Evolutionary conservation across 37 sponge, comb jelly and placozoan genomes (phyloP), one percentile per base, ranked within the genome.

Genomic region (Axinella damicornis): DNA sequence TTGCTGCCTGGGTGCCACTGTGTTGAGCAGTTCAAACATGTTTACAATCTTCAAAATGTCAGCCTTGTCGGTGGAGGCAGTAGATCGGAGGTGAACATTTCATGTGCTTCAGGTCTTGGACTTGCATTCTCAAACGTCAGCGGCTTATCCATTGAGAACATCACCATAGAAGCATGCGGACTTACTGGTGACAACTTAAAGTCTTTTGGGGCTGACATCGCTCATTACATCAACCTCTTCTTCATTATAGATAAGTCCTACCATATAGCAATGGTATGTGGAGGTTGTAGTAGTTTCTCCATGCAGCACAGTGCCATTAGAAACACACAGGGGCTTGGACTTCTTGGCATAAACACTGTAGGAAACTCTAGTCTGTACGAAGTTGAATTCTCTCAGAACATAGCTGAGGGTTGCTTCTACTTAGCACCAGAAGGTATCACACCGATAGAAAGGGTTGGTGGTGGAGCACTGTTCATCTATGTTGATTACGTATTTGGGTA

Each of bases 91-190:
- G 65, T 41, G 25, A 36, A 15, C 21, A 74, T 86, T 19, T 58
- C 52, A 12, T 86, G 87, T 41, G 64, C 62, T 20, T 27, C 67
- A 30, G 77, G 71, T 11, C 41, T 60, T 28, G 84, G 89, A 16
- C 79, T 89, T 11, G 83, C 84, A 2, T 83, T 89, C 53, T 34
- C 58, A 34, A 71, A 83, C 72, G 66, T 83, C 31, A 52, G 24
- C 17, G 36, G 54, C 24, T 73, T 89, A 5, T 30, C 76, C 17
- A 18, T 89, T 52, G 40, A 39, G 30, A 39, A 59, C 24, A 13
- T 89, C 22, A 77, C 66, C 0, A 77, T 89, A 20, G 35, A 37
- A 15, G 65, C 61, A 20, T 89, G 89, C 57, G 89, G 89, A 16
- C 19, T 78, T n/a, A n/a, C 16, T 2, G 46, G 59, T 6, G 39